Evolutionary conservation across 2,797 vertebrate genomes (phyloP).

Genomic region (Acestrorhynchus altus): DNA sequence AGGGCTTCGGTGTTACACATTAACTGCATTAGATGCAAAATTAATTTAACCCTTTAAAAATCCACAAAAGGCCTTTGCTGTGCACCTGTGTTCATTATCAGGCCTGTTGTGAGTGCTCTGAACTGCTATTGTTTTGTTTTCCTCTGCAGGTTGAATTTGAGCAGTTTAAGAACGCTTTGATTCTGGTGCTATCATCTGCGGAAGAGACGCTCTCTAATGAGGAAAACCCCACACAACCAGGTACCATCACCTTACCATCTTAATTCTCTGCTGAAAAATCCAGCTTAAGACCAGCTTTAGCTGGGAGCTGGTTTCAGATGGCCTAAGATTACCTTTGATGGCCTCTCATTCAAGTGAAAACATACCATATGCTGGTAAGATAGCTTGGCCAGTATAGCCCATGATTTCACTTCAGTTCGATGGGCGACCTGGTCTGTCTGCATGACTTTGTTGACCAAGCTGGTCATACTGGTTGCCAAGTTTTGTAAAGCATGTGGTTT

Average conservation of each 20-base stretch:
- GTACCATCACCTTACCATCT: constrained; percentile 77
- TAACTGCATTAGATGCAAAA: constrained; percentile 21
- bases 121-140: constrained; percentile 38
- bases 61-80: neutral
- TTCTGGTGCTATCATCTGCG: constrained; percentile 85
- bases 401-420: no score
- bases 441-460: no score
- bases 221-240: constrained; percentile 80
- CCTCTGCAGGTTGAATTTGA: constrained; percentile 93
- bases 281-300: no score
- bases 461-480: no score
- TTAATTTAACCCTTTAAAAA: constrained; percentile 4
- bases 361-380: no score
- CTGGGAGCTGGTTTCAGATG: no score
- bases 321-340: no score
- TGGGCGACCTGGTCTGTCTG: no score
- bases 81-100: constrained; percentile 30
- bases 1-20: constrained; percentile 11
- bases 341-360: no score
- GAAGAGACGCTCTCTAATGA: constrained; percentile 74
- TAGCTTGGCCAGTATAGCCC: no score
- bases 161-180: constrained; percentile 93
- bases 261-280: neutral
- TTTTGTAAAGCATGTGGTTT: no score
- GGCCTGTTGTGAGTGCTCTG: neutral